Evolutionary conservation across 1,140 invertebrate genomes (phyloP).

Genomic region (Drosophila nannoptera): DNA sequence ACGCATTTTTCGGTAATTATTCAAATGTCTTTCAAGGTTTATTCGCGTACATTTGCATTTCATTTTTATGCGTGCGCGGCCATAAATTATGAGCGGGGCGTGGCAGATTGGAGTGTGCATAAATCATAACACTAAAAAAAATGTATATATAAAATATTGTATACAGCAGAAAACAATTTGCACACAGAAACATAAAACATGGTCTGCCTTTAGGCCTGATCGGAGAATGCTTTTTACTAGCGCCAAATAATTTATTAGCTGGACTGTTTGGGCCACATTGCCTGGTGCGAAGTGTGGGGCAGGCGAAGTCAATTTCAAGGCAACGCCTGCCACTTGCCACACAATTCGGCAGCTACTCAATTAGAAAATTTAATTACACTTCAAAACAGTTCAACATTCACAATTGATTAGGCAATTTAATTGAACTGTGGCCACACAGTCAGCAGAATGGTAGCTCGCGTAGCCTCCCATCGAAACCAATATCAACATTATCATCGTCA

Average conservation of each 20-base stretch:
- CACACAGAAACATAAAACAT: slow-evolving; percentile 62
- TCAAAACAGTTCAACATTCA: slow-evolving; percentile 25
- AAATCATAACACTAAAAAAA: slow-evolving; percentile 53
- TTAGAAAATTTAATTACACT: slow-evolving; percentile 70
- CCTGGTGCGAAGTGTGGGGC: slow-evolving; percentile 17
- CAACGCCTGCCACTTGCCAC: slow-evolving; percentile 7
- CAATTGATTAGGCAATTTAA: slow-evolving; percentile 48
- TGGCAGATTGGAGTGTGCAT: slow-evolving; percentile 43
- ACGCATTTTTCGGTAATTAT: slow-evolving; percentile 49
- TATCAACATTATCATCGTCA: background rate
- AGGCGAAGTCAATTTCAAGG: slow-evolving; percentile 40
- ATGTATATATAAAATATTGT: slow-evolving; percentile 7
- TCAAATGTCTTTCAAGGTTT: slow-evolving; percentile 48
- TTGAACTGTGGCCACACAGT: slow-evolving; percentile 19
- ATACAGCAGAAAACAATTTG: slow-evolving; percentile 50
- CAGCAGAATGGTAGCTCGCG: background rate
- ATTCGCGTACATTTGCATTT: slow-evolving; percentile 22
- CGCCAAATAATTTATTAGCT: slow-evolving; percentile 69
- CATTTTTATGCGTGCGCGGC: slow-evolving; percentile 42
- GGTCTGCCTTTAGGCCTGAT: slow-evolving; percentile 28
- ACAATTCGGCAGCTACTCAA: slow-evolving; percentile 48
- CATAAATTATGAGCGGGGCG: slow-evolving; percentile 63
- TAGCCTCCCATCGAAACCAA: background rate
- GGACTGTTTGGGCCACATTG: slow-evolving; percentile 47
- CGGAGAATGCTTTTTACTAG: slow-evolving; percentile 43